phyloP scores from a whole-genome alignment of 2,888 invertebrate species.

The Drosophila greeni region DNA sequence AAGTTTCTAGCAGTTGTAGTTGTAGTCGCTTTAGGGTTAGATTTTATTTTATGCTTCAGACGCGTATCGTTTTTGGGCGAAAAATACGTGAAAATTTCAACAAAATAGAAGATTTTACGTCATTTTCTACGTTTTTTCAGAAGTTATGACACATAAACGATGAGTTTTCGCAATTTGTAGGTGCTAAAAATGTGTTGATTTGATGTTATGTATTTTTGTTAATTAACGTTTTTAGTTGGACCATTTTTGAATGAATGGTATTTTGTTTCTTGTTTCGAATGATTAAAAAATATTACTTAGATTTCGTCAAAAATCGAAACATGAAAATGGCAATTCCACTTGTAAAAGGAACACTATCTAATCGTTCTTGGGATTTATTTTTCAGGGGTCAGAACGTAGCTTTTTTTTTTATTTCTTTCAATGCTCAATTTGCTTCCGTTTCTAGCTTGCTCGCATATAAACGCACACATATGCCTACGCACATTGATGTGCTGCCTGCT shows the following conservation, averaged over 20 bases:
- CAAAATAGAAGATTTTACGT: conserved; percentile 1
- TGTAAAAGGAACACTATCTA: conserved; percentile 1
- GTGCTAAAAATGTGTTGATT: neutral
- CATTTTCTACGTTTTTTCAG: neutral
- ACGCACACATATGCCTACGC: conserved; percentile 3
- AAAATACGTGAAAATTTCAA: conserved; percentile 6
- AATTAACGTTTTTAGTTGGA: too few species aligned
- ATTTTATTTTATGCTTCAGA: conserved; percentile 14
- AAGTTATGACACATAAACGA: conserved; percentile 2
- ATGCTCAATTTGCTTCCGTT: conserved; percentile 27
- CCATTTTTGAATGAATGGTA: too few species aligned
- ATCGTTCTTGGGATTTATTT: conserved; percentile 12
- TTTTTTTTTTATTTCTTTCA: neutral
- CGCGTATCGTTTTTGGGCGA: conserved; percentile 4
- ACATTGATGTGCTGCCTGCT: conserved; percentile 3
- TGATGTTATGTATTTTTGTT: too few species aligned
- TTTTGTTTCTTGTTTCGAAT: neutral
- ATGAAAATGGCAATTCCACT: neutral
- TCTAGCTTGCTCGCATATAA: conserved; percentile 6
- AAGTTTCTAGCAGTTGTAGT: conserved; percentile 37
- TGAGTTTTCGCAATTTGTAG: conserved; percentile 1
- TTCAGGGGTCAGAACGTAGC: conserved; percentile 11
- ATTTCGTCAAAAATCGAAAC: neutral
- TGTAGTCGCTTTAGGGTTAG: conserved; percentile 27
- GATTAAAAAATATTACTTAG: neutral